Base-by-base conservation (phyloP, 2,113 vertebrate genomes). In the Austrofundulus limnaeus region DNA sequence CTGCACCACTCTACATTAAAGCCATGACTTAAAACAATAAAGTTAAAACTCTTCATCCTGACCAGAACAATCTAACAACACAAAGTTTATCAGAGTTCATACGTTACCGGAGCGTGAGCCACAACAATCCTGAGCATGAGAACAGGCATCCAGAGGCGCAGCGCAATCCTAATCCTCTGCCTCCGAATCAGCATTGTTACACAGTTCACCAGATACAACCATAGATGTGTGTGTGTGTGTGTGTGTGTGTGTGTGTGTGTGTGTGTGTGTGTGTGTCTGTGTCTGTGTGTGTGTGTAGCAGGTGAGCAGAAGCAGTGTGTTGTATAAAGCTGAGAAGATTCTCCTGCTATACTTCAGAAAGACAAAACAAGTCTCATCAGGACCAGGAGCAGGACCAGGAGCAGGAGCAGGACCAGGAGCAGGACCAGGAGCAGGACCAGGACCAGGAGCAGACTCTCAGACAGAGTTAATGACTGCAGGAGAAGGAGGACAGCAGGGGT, bases 71-170 rank as follows among this genome's bases (percentile, higher is more conserved):
- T n/a, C n/a, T n/a, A n/a, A n/a, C n/a, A n/a, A n/a, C n/a, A n/a
- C n/a, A n/a, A n/a, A n/a, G n/a, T n/a, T n/a, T n/a, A n/a, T n/a
- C n/a, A n/a, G n/a, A n/a, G n/a, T 19, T 66, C 17, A 82, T 95
- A 95, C 95, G 86, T 95, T 95, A 95, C 95, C 91, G 88, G 73
- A 73, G 71, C 39, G 4, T 78, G 77, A 72, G 95, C 95, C 83
- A 93, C 92, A 77, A 98, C 96, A 85, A 98, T 98, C 92, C 96
- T 94, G 76, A 98, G 91, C 91, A 97, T 93, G 88, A 98, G 93
- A 76, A 98, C 91, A 0, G 95, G 95, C 66, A 96, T 94, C 96
- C 96, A 98, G 87, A 98, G 93, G 31, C 92, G 90, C 91, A 98
- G 85, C 62, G 95, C 94, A 82, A 98, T 95, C 93, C 94, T 98